Base-by-base conservation (phyloP, 2,888 invertebrate species). In the Sinopyrophorus schimmeli region DNA sequence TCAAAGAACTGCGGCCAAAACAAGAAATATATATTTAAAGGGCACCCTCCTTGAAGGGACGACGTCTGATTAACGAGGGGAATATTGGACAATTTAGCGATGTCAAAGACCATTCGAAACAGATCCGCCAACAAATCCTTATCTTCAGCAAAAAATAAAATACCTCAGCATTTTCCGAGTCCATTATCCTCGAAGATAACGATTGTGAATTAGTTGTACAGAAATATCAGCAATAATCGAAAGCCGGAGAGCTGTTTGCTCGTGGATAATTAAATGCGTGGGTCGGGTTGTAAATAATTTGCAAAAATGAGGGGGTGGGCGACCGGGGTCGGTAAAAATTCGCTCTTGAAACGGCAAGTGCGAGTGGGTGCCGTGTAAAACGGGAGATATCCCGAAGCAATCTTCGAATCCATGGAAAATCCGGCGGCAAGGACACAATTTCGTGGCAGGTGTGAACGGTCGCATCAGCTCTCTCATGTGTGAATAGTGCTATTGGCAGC, bases 401-500 rank as follows among this genome's bases (percentile, higher is more conserved):
- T 34, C 42, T 43, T 48, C 42, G 40, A 50, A 44, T 39, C 30
- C 43, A 32, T 12, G 14, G 30, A 28, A 39, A 40, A 44, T 44
- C 40, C 10, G 23, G 24, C 7, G 37, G 35, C 38, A 40, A 43
- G 39, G 50, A 40, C 34, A 40, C 50, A 50, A 50, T 50, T 44
- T 43, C 51, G 56, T 49, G 62, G 54, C 61, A 67, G 68, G 67
- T 68, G 68, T 58, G 59, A 63, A 61, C 60, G 58, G 61, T 67
- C 67, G 64, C 68, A 68, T 63, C 63, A 61, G 60, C 60, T 55
- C 64, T 56, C 60, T 61, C 64, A 58, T 60, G 62, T 64, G 64
- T 63, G 64, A 64, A 66, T 66, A 62, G 63, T 63, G 62, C 64
- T 66, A 67, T 68, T 63, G 65, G 64, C 64, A 63, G 63, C 66